Evolutionary conservation across 2,888 invertebrate species (phyloP).

Genomic region (Caprella mutica): DNA sequence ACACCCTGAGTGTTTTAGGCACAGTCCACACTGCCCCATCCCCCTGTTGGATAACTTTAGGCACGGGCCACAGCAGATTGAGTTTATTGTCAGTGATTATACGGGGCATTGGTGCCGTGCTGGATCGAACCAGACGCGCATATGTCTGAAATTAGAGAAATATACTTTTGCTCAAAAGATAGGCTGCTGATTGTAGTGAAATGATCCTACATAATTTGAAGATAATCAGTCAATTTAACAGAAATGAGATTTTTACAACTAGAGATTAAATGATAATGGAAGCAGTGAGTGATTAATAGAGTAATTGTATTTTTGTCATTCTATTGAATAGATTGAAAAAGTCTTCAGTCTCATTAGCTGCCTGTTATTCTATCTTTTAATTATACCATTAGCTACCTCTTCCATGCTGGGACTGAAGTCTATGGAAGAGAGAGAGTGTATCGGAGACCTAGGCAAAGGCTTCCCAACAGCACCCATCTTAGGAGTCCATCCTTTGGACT

Average conservation of each 20-base stretch:
- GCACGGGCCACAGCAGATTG: slow-evolving; percentile 51
- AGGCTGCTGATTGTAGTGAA: too few relatives aligned
- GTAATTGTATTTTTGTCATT: too few relatives aligned
- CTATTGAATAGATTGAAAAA: too few relatives aligned
- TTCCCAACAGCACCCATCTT: slow-evolving; percentile 24
- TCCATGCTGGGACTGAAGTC: slow-evolving; percentile 36
- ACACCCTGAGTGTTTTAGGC: slow-evolving; percentile 12
- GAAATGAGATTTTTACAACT: too few relatives aligned
- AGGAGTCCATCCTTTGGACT: background rate
- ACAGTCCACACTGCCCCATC: slow-evolving; percentile 41
- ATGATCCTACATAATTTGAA: too few relatives aligned
- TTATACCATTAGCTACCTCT: too few relatives aligned
- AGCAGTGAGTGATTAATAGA: too few relatives aligned
- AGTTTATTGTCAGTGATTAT: slow-evolving; percentile 43
- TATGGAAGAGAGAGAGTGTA: slow-evolving; percentile 34
- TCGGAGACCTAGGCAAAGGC: slow-evolving; percentile 35
- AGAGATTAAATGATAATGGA: too few relatives aligned
- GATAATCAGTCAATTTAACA: too few relatives aligned
- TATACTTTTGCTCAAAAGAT: too few relatives aligned
- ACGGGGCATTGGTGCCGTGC: slow-evolving; percentile 39
- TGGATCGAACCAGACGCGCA: slow-evolving; percentile 34
- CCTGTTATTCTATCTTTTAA: too few relatives aligned
- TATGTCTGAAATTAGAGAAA: slow-evolving; percentile 34
- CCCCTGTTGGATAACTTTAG: slow-evolving; percentile 47
- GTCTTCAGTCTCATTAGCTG: too few relatives aligned